A percentile compares a stretch with the other conserved stretches of the same genome.
These are phyloP conservation scores for Lacanobia wlatinum DNA, from an alignment of 2,888 invertebrate genomes.

Conservation along the genomic window DNA sequence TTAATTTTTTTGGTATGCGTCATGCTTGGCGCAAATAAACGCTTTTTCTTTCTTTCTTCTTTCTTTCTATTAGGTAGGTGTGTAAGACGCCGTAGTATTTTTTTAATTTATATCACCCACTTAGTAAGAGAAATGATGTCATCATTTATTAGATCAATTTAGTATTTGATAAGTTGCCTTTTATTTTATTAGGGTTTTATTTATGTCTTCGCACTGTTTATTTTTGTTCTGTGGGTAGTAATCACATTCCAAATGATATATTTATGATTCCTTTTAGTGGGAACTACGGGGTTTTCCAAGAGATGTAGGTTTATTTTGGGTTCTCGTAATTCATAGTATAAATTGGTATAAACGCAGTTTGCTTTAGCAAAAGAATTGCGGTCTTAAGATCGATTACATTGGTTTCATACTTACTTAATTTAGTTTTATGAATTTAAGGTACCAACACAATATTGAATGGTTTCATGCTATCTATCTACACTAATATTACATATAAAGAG, in stretches of 20 bases:
- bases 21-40: too few relatives aligned
- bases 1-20: too few relatives aligned
- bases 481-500: too few relatives aligned
- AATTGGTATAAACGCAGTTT: neutral
- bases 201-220: slow-evolving; percentile 8
- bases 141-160: slow-evolving; percentile 35
- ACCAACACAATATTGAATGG: too few relatives aligned
- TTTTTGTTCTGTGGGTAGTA: slow-evolving; percentile 1
- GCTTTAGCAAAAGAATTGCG: too few relatives aligned
- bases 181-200: slow-evolving; percentile 35
- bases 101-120: slow-evolving; percentile 15
- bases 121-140: slow-evolving; percentile 25
- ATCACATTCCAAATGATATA: slow-evolving; percentile 22
- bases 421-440: neutral
- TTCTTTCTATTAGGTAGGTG: neutral
- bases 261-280: slow-evolving; percentile 21
- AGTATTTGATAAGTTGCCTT: slow-evolving; percentile 30
- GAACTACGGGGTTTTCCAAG: slow-evolving; percentile 9
- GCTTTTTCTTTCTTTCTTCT: too few relatives aligned
- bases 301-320: neutral
- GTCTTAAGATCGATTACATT: neutral
- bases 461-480: too few relatives aligned
- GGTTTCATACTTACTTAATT: neutral
- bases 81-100: neutral
- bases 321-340: neutral